phyloP scores from a whole-genome alignment of 2,888 invertebrate species.

The Tipula helvola region DNA sequence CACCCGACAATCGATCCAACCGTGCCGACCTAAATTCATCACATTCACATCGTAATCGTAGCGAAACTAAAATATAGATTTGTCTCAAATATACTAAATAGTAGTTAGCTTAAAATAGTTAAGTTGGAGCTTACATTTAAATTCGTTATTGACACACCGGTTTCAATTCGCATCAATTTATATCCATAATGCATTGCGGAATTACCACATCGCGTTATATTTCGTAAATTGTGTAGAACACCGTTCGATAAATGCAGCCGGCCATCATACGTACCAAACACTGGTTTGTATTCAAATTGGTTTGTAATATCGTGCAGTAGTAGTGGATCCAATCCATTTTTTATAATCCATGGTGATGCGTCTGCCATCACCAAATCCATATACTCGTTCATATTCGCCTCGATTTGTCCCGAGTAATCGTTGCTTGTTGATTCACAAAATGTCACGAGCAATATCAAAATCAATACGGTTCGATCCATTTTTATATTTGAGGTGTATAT shows the following conservation, averaged over 20 bases:
- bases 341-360: conserved; percentile 19
- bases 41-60: not conserved
- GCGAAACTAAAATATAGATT: not conserved
- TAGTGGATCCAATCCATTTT: conserved; percentile 21
- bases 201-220: not conserved
- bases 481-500: not conserved
- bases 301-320: conserved; percentile 19
- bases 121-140: not conserved
- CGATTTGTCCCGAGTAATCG: not conserved
- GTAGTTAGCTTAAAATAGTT: not conserved
- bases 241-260: conserved; percentile 22
- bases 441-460: not conserved
- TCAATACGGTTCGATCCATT: not conserved
- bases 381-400: conserved; percentile 17
- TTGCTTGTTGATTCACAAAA: not conserved
- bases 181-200: not conserved
- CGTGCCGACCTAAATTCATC: not conserved
- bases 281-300: conserved; percentile 17
- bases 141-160: not conserved
- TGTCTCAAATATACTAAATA: not conserved
- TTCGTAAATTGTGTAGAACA: not conserved
- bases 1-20: not conserved
- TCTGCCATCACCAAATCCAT: conserved; percentile 21
- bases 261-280: conserved; percentile 21
- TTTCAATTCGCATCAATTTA: not conserved